Evolutionary conservation across 2,113 vertebrate species (phyloP).

Genomic region (Daubentonia madagascariensis): DNA sequence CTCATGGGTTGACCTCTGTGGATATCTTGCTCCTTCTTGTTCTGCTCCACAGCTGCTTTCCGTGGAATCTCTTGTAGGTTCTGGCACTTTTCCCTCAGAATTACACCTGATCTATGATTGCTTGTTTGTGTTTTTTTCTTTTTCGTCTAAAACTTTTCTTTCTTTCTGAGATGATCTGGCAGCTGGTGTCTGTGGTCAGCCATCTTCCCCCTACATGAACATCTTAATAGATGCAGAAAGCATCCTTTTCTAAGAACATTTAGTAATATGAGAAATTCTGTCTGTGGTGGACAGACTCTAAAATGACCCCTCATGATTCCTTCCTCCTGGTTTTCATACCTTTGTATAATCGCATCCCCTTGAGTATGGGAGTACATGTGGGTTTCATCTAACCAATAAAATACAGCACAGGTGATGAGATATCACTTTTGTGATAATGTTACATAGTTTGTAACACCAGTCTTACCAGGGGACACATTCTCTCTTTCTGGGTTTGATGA

Average conservation of each 20-base stretch:
- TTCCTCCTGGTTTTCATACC: neutral
- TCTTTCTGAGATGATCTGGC: no score
- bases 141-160: no score
- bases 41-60: no score
- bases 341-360: neutral
- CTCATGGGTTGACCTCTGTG: no score
- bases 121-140: no score
- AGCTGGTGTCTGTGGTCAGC: no score
- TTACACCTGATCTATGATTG: no score
- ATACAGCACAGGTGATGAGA: neutral
- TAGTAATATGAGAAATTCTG: neutral
- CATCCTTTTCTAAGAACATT: neutral
- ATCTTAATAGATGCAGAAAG: neutral
- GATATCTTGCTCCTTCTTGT: no score
- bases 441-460: neutral
- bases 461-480: neutral
- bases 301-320: fast-evolving
- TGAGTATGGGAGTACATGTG: neutral
- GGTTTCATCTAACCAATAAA: neutral
- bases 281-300: neutral
- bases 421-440: neutral
- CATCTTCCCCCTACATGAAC: no score
- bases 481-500: neutral
- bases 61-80: no score
- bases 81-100: no score